phyloP scores from a whole-genome alignment of 2,888 invertebrate species.

The Flexamia atlantica region DNA sequence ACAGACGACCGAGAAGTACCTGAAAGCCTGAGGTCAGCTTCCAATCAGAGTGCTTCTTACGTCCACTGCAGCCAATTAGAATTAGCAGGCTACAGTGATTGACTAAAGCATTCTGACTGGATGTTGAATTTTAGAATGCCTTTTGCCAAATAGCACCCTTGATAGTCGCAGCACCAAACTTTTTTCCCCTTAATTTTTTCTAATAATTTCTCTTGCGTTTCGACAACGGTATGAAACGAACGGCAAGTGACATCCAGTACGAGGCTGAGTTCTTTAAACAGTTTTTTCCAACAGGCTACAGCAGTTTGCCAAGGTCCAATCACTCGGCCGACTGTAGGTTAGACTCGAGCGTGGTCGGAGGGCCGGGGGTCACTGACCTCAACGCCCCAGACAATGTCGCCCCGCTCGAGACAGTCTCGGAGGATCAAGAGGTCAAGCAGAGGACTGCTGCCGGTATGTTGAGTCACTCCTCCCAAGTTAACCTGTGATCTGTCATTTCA shows the following conservation, averaged over 20 bases:
- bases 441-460: constrained; percentile 46
- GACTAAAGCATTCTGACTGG: not conserved
- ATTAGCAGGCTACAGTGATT: not conserved
- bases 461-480: not conserved
- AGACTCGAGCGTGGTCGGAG: constrained; percentile 68
- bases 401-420: constrained; percentile 83
- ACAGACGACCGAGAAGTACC: not conserved
- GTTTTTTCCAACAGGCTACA: constrained; percentile 81
- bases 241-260: not conserved
- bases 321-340: constrained; percentile 80
- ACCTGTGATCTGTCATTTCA: constrained; percentile 6
- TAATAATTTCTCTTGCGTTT: not conserved
- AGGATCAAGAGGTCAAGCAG: constrained; percentile 75
- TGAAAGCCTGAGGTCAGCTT: not conserved
- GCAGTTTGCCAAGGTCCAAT: constrained; percentile 90
- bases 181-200: not conserved
- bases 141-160: not conserved
- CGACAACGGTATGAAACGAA: not conserved
- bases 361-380: constrained; percentile 71
- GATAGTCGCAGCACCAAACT: not conserved
- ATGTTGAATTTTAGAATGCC: not conserved
- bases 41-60: not conserved
- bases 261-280: not conserved
- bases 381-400: constrained; percentile 72
- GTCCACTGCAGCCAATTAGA: not conserved